Evolutionary conservation across 2,113 vertebrate genomes (phyloP).

Genomic region (Nesogale talazaci): DNA sequence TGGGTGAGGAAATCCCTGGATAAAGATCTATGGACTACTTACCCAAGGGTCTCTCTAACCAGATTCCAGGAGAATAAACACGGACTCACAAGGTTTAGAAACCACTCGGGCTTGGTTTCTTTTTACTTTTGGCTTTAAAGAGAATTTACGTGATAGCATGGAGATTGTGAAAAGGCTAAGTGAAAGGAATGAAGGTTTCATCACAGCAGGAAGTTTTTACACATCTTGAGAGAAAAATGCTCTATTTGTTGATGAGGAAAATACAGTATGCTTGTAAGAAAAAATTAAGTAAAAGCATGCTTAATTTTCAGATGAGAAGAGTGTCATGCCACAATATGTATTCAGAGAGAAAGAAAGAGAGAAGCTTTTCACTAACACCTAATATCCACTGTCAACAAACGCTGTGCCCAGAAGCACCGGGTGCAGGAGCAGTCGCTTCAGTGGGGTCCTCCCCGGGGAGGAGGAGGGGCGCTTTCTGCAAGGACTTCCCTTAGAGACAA

Average conservation of each 20-base stretch:
- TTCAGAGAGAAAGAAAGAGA: background rate
- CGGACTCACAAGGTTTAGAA: background rate
- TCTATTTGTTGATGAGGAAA: background rate
- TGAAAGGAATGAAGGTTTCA: background rate
- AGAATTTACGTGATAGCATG: constrained; percentile 19
- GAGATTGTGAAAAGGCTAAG: background rate
- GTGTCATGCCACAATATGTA: background rate
- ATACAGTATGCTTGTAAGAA: background rate
- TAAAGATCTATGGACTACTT: background rate
- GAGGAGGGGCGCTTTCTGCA: background rate
- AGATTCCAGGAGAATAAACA: background rate
- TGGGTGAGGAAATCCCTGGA: background rate
- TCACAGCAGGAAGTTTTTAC: background rate
- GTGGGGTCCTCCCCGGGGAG: background rate
- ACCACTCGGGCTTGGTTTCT: background rate
- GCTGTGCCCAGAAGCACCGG: background rate
- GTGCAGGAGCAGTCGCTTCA: background rate
- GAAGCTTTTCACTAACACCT: background rate
- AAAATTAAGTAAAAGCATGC: background rate
- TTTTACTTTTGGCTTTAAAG: background rate
- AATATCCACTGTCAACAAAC: background rate
- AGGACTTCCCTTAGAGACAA: background rate
- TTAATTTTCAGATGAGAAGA: constrained; percentile 16
- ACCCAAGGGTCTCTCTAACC: background rate
- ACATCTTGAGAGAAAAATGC: background rate